Percentiles rank a stretch among this genome's conserved stretches.
Evolutionary conservation across 35 echinoderm and acorn worm species (phyloP).

Genomic region (Holothuria glaberrima): DNA sequence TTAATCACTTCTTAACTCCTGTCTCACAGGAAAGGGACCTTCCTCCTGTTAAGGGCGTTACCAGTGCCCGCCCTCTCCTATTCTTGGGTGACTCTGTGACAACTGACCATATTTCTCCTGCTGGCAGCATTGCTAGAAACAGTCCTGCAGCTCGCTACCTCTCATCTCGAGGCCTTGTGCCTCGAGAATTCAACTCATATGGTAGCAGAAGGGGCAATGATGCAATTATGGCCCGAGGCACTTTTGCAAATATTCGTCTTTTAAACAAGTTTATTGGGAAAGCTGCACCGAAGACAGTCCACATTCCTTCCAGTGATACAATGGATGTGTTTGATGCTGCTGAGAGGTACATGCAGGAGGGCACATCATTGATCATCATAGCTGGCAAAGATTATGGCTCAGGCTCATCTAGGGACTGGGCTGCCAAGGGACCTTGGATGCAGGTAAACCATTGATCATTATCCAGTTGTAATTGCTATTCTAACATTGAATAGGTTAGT

Average conservation of each 20-base stretch:
- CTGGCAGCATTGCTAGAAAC: constrained; percentile 92
- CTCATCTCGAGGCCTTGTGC: constrained; percentile 70
- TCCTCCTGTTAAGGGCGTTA: constrained; percentile 60
- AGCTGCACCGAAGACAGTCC: constrained; percentile 87
- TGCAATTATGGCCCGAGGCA: constrained; percentile 96
- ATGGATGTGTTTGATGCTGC: constrained; percentile 99
- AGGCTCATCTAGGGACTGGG: constrained; percentile 98
- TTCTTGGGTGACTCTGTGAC: constrained; percentile 93
- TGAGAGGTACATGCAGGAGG: constrained; percentile 68
- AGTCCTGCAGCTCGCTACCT: constrained; percentile 96
- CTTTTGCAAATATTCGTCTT: constrained; percentile 96
- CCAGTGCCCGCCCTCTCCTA: constrained; percentile 70
- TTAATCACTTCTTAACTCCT: too few relatives aligned
- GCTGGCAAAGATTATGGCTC: constrained; percentile 96
- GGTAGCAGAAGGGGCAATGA: constrained; percentile 98
- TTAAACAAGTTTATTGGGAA: constrained; percentile 97
- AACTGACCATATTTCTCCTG: constrained; percentile 98
- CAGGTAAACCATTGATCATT: constrained; percentile 43
- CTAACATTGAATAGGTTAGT: neutral
- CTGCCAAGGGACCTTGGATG: constrained; percentile 99
- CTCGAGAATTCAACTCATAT: constrained; percentile 98
- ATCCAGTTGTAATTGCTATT: neutral
- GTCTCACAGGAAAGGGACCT: constrained; percentile 76
- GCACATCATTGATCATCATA: constrained; percentile 65
- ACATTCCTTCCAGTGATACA: constrained; percentile 75